Conservation (phyloP, 2,797 vertebrate genomes). For the Aythya fuligula region DNA sequence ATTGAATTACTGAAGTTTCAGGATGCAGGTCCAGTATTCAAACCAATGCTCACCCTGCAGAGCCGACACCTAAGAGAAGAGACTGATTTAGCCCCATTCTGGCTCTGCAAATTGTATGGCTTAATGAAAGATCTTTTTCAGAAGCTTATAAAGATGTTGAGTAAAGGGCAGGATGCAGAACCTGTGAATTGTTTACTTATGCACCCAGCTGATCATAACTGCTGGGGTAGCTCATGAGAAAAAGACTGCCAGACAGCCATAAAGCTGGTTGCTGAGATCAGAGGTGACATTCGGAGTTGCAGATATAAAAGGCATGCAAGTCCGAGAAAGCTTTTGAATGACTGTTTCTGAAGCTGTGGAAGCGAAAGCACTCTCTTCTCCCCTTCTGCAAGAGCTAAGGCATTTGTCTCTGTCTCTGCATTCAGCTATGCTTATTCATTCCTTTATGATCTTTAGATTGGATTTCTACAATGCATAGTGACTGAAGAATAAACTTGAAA, state of each 20-base stretch:
- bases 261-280: slow-evolving; percentile 38
- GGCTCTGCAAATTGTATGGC: background rate
- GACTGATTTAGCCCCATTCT: background rate
- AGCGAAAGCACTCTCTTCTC: background rate
- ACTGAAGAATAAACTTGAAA: slow-evolving; percentile 20
- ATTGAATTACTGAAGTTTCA: background rate
- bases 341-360: background rate
- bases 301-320: background rate
- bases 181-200: slow-evolving; percentile 38
- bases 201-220: slow-evolving; percentile 17
- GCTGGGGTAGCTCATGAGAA: slow-evolving; percentile 26
- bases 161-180: background rate
- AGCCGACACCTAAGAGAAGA: background rate
- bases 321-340: background rate
- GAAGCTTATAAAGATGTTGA: slow-evolving; percentile 8
- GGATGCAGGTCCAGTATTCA: background rate
- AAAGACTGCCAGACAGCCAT: slow-evolving; percentile 24
- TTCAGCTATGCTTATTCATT: slow-evolving; percentile 12
- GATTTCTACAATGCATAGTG: background rate
- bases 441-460: slow-evolving; percentile 9
- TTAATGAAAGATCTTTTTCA: background rate
- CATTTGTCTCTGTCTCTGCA: background rate
- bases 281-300: background rate
- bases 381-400: background rate
- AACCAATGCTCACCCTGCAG: background rate